Percentiles rank a stretch among this genome's conserved stretches.
Evolutionary conservation across 2,888 invertebrate genomes (phyloP).

Genomic region (Phyto melanocephala): DNA sequence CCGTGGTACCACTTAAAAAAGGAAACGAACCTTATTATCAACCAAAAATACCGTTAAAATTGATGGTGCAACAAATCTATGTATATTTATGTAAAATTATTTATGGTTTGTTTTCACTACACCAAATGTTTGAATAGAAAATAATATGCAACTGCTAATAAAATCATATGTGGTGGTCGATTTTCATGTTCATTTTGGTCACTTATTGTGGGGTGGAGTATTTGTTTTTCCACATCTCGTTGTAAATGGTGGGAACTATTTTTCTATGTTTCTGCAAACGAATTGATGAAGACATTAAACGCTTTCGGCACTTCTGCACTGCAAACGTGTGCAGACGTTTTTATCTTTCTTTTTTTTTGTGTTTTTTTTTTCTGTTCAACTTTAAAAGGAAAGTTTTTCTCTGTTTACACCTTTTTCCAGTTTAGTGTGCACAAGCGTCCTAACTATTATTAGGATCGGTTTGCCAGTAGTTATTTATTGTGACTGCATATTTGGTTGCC

Average conservation of each 20-base stretch:
- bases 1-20: no score
- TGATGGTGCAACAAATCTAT: neutral
- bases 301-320: slow-evolving; percentile 34
- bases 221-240: neutral
- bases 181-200: slow-evolving; percentile 35
- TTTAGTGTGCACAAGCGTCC: neutral
- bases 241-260: slow-evolving; percentile 32
- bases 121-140: neutral
- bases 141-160: neutral
- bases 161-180: slow-evolving; percentile 53
- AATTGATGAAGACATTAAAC: slow-evolving; percentile 52
- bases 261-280: neutral
- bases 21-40: neutral
- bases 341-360: neutral
- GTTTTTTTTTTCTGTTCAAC: slow-evolving; percentile 23
- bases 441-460: neutral
- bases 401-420: slow-evolving; percentile 5
- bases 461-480: neutral
- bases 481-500: neutral
- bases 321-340: slow-evolving; percentile 10
- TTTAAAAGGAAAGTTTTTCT: slow-evolving; percentile 47
- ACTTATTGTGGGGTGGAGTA: slow-evolving; percentile 55
- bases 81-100: slow-evolving; percentile 22
- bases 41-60: neutral
- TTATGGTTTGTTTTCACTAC: slow-evolving; percentile 45